phyloP scores from a whole-genome alignment of 2,113 vertebrate genomes.

The Nycticryphes semicollaris region DNA sequence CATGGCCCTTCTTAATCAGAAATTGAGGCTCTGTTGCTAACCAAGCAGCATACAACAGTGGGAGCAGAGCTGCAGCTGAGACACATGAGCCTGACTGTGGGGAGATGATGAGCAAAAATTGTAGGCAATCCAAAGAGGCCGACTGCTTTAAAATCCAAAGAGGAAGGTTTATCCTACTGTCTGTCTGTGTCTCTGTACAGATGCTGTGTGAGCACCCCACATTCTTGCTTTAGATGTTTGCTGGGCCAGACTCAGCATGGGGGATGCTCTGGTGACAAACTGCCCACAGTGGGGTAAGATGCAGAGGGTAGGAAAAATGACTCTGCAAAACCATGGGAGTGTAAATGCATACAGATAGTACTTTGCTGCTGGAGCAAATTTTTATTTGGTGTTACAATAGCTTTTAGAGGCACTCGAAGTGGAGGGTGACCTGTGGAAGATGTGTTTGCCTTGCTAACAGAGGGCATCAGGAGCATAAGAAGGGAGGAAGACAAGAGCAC shows the following conservation, averaged over 20 bases:
- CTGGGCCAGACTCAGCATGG: background rate
- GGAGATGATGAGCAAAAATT: background rate
- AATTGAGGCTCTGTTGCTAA: background rate
- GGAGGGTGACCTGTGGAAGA: background rate
- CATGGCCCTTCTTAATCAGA: background rate
- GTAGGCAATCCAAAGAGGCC: background rate
- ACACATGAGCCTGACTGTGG: rapidly evolving
- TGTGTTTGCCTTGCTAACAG: background rate
- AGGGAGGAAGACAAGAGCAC: rapidly evolving
- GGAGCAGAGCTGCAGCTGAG: background rate
- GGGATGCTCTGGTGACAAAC: background rate
- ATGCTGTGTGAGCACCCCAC: background rate
- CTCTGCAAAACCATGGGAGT: background rate
- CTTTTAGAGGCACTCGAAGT: background rate
- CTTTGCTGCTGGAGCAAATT: background rate
- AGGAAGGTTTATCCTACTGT: background rate
- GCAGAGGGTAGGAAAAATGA: background rate
- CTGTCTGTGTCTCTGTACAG: background rate
- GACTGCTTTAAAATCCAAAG: background rate
- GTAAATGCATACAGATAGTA: background rate
- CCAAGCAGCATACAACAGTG: background rate
- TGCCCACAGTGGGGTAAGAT: background rate
- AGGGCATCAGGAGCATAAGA: background rate
- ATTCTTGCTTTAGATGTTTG: background rate
- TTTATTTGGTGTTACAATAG: background rate